Conservation (phyloP, 1,140 invertebrate species). For the Drosophila elegans region DNA sequence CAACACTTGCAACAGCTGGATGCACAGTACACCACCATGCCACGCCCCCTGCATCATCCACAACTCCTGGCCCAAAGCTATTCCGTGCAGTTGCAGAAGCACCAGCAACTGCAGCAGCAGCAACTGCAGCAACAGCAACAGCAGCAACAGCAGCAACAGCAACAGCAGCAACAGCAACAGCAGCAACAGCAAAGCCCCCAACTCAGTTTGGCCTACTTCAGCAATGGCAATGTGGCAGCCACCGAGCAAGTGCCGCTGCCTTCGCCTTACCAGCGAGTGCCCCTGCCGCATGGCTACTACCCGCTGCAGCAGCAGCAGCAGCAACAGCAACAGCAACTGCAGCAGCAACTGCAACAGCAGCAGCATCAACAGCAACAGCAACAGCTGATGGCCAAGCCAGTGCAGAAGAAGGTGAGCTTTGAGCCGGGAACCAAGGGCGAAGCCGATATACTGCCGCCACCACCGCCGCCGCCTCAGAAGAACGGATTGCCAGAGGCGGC, state of each 20-base stretch:
- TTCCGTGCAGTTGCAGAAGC: conserved; percentile 67
- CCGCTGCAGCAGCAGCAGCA: conserved; percentile 29
- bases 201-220: conserved; percentile 78
- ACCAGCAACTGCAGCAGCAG: conserved; percentile 73
- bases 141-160: conserved; percentile 77
- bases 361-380: conserved; percentile 42
- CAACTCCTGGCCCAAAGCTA: conserved; percentile 63
- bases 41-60: conserved; percentile 42
- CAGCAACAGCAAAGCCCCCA: conserved; percentile 70
- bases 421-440: conserved; percentile 88
- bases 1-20: conserved; percentile 62
- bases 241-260: conserved; percentile 57
- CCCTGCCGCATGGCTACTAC: conserved; percentile 85
- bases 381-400: conserved; percentile 80
- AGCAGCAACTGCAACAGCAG: conserved; percentile 42
- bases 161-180: conserved; percentile 73
- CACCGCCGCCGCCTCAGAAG: conserved; percentile 51
- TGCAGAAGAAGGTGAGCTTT: conserved; percentile 89
- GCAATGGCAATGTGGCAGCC: conserved; percentile 54
- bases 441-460: conserved; percentile 85
- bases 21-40: conserved; percentile 68
- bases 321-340: conserved; percentile 43
- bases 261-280: conserved; percentile 86
- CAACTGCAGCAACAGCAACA: conserved; percentile 53
- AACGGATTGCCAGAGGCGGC: conserved; percentile 57